Conservation (phyloP, 2,113 vertebrate genomes). For the Python bivittatus region DNA sequence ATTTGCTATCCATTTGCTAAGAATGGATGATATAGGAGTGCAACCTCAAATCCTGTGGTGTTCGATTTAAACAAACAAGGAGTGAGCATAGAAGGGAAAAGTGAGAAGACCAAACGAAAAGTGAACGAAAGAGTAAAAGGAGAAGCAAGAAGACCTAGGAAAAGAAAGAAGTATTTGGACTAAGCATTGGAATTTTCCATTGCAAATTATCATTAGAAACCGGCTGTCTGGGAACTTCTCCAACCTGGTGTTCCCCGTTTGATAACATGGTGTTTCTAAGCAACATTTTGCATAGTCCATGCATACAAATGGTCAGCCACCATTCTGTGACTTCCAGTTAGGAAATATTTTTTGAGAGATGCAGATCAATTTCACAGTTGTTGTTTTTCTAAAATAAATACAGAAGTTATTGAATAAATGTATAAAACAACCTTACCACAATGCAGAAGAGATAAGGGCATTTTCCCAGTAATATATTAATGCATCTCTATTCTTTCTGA, state of each 20-base stretch:
- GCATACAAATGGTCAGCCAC: slow-evolving; percentile 57
- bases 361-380: slow-evolving; percentile 52
- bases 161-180: slow-evolving; percentile 67
- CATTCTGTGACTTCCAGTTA: slow-evolving; percentile 54
- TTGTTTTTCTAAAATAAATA: slow-evolving; percentile 48
- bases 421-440: slow-evolving; percentile 29
- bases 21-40: not conserved
- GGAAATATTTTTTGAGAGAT: slow-evolving; percentile 49
- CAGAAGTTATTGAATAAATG: slow-evolving; percentile 20
- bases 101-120: slow-evolving; percentile 34
- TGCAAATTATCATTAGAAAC: slow-evolving; percentile 69
- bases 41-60: not conserved
- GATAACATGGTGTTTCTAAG: slow-evolving; percentile 69
- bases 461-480: slow-evolving; percentile 32
- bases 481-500: slow-evolving; percentile 46
- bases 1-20: too few species aligned
- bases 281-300: slow-evolving; percentile 50
- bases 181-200: slow-evolving; percentile 70
- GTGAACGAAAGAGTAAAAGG: slow-evolving; percentile 52
- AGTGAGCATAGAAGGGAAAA: slow-evolving; percentile 31
- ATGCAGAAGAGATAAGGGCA: slow-evolving; percentile 28
- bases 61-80: slow-evolving; percentile 24
- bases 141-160: slow-evolving; percentile 55
- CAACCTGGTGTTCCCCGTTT: slow-evolving; percentile 69
- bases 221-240: slow-evolving; percentile 70